Evolutionary conservation across 1,140 invertebrate species (phyloP), one percentile per base, ranked within the genome.

Genomic region (Chironomus tepperi): DNA sequence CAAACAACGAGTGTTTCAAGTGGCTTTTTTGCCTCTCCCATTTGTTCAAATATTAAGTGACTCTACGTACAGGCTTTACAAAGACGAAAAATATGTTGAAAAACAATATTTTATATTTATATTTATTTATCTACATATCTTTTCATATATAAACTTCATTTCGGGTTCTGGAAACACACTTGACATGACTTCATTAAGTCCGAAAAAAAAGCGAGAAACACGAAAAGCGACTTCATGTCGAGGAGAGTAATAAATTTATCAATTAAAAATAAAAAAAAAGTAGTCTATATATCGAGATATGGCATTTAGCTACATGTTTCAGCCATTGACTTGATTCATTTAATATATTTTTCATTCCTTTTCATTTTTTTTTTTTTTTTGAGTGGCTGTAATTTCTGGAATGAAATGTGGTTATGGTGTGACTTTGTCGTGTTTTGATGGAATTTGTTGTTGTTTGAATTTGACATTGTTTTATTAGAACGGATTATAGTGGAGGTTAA

Each of bases 231-330:
- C 65, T 70, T 70, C 65, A 70, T 18, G 65, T 70, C 16, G 18
- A 70, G 24, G 24, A 34, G 47, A 57, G 47, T n/a, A 57, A 57
- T 57, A 57, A 67, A 70, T 18, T 70, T 19, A 70, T 70, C 65
- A 70, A 70, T 70, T 70, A 70, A 9, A n/a, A n/a, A n/a, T n/a
- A n/a, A n/a, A n/a, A n/a, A n/a, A n/a, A 70, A 70, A 70, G 5
- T 70, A 57, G n/a, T 57, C 47, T 57, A 57, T 57, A 57, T n/a
- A 57, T 12, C 47, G n/a, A 57, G 12, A 57, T n/a, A 57, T 57
- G n/a, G 24, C 24, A 34, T 34, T 34, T 34, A n/a, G 24, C 24
- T 34, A 34, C 24, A 34, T 34, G 24, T 34, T 34, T 34, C 5
- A 34, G 24, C 24, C 24, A 34, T 34, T 34, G 24, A 34, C 24